Base-by-base conservation (phyloP, 2,797 vertebrate genomes). In the Gymnothorax reevesii region DNA sequence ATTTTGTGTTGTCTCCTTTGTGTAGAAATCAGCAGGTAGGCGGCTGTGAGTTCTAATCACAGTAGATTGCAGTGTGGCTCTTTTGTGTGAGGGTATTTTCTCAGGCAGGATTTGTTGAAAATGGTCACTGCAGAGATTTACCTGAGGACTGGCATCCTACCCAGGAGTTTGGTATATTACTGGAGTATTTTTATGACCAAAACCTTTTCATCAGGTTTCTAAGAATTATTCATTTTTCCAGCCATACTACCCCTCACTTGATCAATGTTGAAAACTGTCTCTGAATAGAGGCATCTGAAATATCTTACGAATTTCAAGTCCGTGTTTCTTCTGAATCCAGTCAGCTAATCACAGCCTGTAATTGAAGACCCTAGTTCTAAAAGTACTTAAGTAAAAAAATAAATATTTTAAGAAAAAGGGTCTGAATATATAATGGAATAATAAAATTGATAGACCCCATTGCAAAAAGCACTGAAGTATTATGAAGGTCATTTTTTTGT, bases 61-160 rank as follows among this genome's bases (percentile, higher is more conserved):
- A 80, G 52, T 49, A 55, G 52, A 54, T 80, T 80, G 55, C 52
- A 54, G 77, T 10, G 55, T 55, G n/a, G 52, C 77, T 22, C 49
- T 80, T 49, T 80, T 80, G 54, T 80, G 17, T 49, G 77, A 80
- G 3, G 20, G 77, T 49, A 80, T 80, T 80, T 80, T 80, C 77
- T 52, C 77, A 80, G 77, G 77, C 3, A 80, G 52, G 77, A 17
- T 55, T 80, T 55, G 20, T 20, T 55, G 20, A 80, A 54, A 80
- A 20, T 3, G 15, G 49, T 54, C 77, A 7, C 17, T 52, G 33
- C 17, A 20, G 42, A 80, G 77, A 55, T 80, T 55, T 80, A 54
- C 6, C 77, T 80, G 77, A 80, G 77, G n/a, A 80, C 77, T 55
- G 77, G 77, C 77, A 55, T 49, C 7, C 22, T 54, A 55, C 77